Evolutionary conservation across 2,113 vertebrate species (phyloP).

Genomic region (Platysteira castanea): DNA sequence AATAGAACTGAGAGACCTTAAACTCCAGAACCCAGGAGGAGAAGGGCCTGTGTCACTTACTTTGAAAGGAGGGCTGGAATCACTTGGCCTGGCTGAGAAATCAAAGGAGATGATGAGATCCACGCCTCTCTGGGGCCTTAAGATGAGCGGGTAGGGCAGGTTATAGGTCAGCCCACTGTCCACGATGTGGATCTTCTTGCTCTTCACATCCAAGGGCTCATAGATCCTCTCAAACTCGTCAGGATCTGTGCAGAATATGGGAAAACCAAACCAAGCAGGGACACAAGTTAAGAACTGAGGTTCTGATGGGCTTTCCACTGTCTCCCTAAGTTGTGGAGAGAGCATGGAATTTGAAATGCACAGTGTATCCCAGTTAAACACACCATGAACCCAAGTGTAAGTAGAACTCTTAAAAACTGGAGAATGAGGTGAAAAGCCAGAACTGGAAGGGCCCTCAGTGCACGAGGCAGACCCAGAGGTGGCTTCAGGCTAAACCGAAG

Average conservation of each 20-base stretch:
- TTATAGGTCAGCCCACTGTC: slow-evolving; percentile 97
- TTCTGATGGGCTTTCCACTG: not conserved
- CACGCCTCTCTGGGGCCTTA: slow-evolving; percentile 86
- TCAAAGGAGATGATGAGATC: slow-evolving; percentile 97
- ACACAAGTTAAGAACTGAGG: not conserved
- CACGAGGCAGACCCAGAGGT: not conserved
- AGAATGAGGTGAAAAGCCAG: not conserved
- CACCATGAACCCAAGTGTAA: not conserved
- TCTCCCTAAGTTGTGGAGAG: not conserved
- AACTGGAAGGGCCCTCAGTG: not conserved
- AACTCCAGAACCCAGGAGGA: not conserved
- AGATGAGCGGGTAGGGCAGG: slow-evolving; percentile 89
- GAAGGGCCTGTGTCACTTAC: slow-evolving; percentile 61
- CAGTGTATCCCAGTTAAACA: not conserved
- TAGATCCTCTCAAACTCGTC: slow-evolving; percentile 96
- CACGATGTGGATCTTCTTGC: slow-evolving; percentile 96
- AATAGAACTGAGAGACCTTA: not conserved
- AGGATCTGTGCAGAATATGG: slow-evolving; percentile 74
- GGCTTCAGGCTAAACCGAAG: rapidly evolving
- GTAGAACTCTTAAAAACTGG: not conserved
- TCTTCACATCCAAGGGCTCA: slow-evolving; percentile 95
- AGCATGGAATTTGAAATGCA: not conserved
- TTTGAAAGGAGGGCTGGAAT: slow-evolving; percentile 96
- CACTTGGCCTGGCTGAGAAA: slow-evolving; percentile 92
- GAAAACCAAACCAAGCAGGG: not conserved